Conservation (phyloP, 2,113 vertebrate genomes). For the Uria aalge region DNA sequence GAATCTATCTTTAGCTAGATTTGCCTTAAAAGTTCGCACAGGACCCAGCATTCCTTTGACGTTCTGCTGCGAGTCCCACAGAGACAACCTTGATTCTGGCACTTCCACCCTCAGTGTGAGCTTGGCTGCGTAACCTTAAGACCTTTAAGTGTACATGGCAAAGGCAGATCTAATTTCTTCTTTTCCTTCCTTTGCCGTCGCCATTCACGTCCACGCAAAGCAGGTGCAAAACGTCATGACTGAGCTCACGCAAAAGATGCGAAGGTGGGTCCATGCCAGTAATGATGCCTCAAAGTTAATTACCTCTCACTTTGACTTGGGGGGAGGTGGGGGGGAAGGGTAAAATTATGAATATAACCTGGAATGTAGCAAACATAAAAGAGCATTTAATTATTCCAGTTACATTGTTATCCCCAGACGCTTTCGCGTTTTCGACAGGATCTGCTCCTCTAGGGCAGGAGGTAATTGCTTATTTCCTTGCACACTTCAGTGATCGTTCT, state of each 20-base stretch:
- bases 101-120: not conserved
- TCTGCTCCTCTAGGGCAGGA: conserved; percentile 36
- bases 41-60: not conserved
- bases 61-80: not conserved
- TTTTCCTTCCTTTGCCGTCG: not conserved
- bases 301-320: not conserved
- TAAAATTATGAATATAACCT: not conserved
- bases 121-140: not conserved
- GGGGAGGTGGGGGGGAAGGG: not conserved
- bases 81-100: not conserved
- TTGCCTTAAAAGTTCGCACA: not conserved
- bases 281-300: not conserved
- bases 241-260: rapidly evolving
- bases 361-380: conserved; percentile 1
- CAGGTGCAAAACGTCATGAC: not conserved
- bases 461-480: conserved; percentile 52
- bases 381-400: conserved; percentile 16
- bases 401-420: not conserved
- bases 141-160: not conserved
- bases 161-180: not conserved
- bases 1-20: not conserved
- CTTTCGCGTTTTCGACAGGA: not conserved
- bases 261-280: not conserved
- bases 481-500: not conserved
- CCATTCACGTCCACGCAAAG: not conserved